Evolutionary conservation across 2,797 vertebrate species (phyloP).

Genomic region (Parauchenoglanis ngamensis): DNA sequence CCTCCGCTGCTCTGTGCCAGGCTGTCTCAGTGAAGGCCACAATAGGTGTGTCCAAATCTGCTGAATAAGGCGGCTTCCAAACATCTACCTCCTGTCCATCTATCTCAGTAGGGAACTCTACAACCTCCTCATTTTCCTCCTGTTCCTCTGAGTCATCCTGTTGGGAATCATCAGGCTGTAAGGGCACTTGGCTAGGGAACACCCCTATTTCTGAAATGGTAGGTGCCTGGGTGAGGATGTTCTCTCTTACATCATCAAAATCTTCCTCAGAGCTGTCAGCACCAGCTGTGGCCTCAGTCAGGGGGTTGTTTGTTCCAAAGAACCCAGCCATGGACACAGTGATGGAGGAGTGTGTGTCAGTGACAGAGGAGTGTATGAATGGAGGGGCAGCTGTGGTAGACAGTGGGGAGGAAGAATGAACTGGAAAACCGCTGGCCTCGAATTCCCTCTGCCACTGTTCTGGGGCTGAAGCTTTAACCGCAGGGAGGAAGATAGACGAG

Average conservation of each 20-base stretch:
- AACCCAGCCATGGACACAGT: not conserved
- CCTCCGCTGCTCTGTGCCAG: constrained; percentile 61
- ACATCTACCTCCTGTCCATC: constrained; percentile 49
- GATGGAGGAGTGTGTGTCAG: constrained; percentile 33
- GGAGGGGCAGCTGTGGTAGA: constrained; percentile 36
- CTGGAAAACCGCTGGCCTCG: constrained; percentile 56
- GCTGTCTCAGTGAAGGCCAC: constrained; percentile 61
- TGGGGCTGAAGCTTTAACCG: constrained; percentile 37
- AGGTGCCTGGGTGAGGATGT: constrained; percentile 55
- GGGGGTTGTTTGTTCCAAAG: not conserved
- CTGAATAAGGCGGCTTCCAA: constrained; percentile 53
- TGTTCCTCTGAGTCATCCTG: constrained; percentile 26
- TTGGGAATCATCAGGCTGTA: constrained; percentile 42
- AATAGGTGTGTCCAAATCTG: constrained; percentile 53
- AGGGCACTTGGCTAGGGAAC: constrained; percentile 49
- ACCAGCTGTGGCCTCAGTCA: constrained; percentile 32
- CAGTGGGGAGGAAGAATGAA: constrained; percentile 20
- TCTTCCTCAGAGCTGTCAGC: constrained; percentile 28
- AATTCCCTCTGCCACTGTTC: constrained; percentile 58
- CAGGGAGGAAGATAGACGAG: constrained; percentile 21
- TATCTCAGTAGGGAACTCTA: constrained; percentile 45
- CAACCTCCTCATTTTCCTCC: constrained; percentile 29
- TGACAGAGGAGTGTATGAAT: constrained; percentile 27
- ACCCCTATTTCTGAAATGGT: constrained; percentile 50
- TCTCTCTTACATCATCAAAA: constrained; percentile 49